Conservation (phyloP, 2,113 vertebrate genomes). For the Scatophagus argus region DNA sequence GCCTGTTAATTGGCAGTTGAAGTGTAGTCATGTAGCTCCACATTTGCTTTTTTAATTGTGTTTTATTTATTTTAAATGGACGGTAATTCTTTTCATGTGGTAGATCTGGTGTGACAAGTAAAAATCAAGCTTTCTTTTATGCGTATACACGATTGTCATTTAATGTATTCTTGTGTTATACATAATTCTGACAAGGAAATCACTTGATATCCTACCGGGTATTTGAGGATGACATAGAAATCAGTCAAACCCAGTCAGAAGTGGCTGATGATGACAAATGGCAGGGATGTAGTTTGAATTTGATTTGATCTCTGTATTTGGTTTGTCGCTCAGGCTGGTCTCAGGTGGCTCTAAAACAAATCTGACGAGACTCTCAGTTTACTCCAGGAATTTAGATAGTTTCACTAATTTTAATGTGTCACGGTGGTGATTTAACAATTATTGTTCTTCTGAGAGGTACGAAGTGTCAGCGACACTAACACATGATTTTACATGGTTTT, state of each 20-base stretch:
- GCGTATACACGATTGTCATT: not conserved
- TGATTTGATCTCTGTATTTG: not conserved
- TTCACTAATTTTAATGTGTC: not conserved
- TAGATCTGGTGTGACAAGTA: constrained; percentile 1
- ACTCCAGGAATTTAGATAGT: not conserved
- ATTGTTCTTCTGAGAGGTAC: not conserved
- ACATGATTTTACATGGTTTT: not conserved
- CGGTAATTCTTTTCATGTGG: not conserved
- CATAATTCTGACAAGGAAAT: constrained; percentile 9
- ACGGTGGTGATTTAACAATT: not conserved
- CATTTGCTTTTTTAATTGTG: constrained; percentile 18
- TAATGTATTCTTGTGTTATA: not conserved
- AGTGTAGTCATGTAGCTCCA: constrained; percentile 16
- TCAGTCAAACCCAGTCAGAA: not conserved
- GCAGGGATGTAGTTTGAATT: not conserved
- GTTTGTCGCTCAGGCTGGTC: not conserved
- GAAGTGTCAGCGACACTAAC: not conserved
- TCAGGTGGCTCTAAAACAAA: constrained; percentile 6
- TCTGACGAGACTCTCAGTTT: not conserved
- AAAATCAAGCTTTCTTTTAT: not conserved
- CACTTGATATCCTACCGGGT: not conserved
- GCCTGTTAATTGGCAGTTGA: constrained; percentile 47
- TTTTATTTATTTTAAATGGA: constrained; percentile 27
- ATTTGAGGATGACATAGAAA: constrained; percentile 9
- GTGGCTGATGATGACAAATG: constrained; percentile 11